A percentile compares a stretch with the other conserved stretches of the same genome.
phyloP scores from a whole-genome alignment of 2,888 invertebrate species.

The Diplolepis rosae region DNA sequence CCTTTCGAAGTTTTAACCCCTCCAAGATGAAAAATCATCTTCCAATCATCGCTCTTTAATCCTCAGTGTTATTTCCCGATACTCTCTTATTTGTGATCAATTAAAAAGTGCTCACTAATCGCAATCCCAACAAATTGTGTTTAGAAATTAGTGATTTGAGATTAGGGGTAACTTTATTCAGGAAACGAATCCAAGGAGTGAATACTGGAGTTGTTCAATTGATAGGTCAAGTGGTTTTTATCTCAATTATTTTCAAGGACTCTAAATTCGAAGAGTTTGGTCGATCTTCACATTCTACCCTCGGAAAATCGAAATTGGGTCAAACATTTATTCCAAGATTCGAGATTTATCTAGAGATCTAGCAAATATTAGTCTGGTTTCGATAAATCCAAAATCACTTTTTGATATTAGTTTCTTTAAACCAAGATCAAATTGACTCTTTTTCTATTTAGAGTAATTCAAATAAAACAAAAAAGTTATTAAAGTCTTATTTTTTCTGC shows the following conservation, averaged over 20 bases:
- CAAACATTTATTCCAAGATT: conserved; percentile 19
- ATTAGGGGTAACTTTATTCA: not conserved
- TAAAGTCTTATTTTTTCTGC: too few species aligned
- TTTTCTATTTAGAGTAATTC: too few species aligned
- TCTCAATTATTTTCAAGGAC: conserved; percentile 27
- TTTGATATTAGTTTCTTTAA: too few species aligned
- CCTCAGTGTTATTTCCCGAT: not conserved
- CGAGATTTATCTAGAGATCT: not conserved
- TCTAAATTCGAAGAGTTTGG: conserved; percentile 4
- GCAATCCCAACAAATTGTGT: not conserved
- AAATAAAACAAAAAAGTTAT: too few species aligned
- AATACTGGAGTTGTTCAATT: conserved; percentile 4
- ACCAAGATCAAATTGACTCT: too few species aligned
- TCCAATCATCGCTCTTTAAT: not conserved
- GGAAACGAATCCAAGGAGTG: conserved; percentile 15
- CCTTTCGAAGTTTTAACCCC: conserved; percentile 1
- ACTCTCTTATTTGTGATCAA: not conserved
- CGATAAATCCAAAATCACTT: not conserved
- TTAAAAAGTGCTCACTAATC: conserved; percentile 1
- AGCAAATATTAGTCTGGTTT: not conserved
- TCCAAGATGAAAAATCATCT: conserved; percentile 26
- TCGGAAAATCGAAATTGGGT: not conserved
- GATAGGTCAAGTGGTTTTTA: conserved; percentile 29
- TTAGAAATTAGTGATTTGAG: not conserved
- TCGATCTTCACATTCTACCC: conserved; percentile 24